These are phyloP conservation scores for Antheraea yamamai DNA, from an alignment of 2,888 invertebrate genomes.

Conservation along the genomic window DNA sequence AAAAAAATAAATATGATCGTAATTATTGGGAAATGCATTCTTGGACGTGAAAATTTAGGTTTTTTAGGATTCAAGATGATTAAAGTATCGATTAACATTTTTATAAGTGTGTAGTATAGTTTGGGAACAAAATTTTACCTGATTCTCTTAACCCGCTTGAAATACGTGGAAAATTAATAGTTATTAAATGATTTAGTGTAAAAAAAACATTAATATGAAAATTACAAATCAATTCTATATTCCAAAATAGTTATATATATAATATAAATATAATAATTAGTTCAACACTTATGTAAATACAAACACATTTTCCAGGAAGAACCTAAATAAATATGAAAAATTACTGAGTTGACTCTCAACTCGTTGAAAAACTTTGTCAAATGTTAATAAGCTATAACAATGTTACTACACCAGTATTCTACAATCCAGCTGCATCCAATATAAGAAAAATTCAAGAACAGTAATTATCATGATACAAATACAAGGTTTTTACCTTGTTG, in stretches of 20 bases:
- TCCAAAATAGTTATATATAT: not conserved
- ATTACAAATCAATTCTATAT: not conserved
- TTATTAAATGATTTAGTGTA: slow-evolving; percentile 31
- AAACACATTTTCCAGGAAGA: not conserved
- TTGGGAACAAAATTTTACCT: slow-evolving; percentile 20
- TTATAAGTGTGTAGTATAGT: not conserved
- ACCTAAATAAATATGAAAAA: not conserved
- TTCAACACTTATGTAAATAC: not conserved
- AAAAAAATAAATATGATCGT: no score
- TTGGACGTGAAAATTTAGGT: not conserved
- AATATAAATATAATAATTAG: not conserved
- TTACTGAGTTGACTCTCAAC: not conserved
- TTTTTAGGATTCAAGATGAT: not conserved
- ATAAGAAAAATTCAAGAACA: not conserved
- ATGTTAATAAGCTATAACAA: no score
- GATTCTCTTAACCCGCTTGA: slow-evolving; percentile 60
- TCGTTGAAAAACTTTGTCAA: no score
- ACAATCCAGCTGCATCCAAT: not conserved
- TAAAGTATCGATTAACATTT: not conserved
- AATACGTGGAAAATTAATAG: slow-evolving; percentile 37
- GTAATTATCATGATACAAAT: not conserved
- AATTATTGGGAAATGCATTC: not conserved
- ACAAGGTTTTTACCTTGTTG: not conserved
- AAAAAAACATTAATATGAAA: slow-evolving; percentile 8
- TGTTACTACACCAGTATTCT: no score